These are phyloP conservation scores for Protomyctophum bolini DNA, from an alignment of 2,113 vertebrate genomes.

Conservation along the genomic window DNA sequence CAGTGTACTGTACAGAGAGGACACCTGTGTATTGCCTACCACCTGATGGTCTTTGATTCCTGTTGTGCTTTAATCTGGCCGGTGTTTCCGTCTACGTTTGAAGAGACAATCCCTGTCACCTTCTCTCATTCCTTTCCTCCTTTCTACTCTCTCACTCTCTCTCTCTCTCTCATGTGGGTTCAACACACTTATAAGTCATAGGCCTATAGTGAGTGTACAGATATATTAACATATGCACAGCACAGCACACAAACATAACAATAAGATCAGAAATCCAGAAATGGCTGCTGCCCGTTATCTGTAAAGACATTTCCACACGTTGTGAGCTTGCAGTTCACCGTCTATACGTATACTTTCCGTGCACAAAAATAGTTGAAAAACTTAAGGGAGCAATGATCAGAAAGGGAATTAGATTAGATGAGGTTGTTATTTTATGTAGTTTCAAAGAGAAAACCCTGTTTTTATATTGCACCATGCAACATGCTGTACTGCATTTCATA, in stretches of 20 bases:
- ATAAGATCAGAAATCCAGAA: slow-evolving; percentile 7
- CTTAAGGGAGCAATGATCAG: too few relatives aligned
- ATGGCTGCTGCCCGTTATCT: background rate
- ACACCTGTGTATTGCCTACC: slow-evolving; percentile 68
- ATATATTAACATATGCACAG: background rate
- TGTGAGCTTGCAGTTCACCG: too few relatives aligned
- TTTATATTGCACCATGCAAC: too few relatives aligned
- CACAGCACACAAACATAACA: slow-evolving; percentile 3
- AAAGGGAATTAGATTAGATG: too few relatives aligned
- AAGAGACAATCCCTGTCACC: slow-evolving; percentile 76
- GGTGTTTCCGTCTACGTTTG: slow-evolving; percentile 71
- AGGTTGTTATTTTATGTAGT: too few relatives aligned
- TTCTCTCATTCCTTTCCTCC: slow-evolving; percentile 5
- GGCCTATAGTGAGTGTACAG: background rate
- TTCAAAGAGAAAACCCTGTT: background rate
- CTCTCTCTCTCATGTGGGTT: background rate
- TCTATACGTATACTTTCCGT: too few relatives aligned
- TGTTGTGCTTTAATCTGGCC: slow-evolving; percentile 80
- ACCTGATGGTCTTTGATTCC: slow-evolving; percentile 79
- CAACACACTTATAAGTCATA: background rate
- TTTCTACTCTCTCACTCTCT: background rate
- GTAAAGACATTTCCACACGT: background rate
- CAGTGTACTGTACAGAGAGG: slow-evolving; percentile 1
- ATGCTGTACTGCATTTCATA: background rate
- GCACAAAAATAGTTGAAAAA: too few relatives aligned